A percentile compares a stretch with the other conserved stretches of the same genome.
Evolutionary conservation across 2,888 invertebrate species (phyloP).

Genomic region (Mellilla xanthometata): DNA sequence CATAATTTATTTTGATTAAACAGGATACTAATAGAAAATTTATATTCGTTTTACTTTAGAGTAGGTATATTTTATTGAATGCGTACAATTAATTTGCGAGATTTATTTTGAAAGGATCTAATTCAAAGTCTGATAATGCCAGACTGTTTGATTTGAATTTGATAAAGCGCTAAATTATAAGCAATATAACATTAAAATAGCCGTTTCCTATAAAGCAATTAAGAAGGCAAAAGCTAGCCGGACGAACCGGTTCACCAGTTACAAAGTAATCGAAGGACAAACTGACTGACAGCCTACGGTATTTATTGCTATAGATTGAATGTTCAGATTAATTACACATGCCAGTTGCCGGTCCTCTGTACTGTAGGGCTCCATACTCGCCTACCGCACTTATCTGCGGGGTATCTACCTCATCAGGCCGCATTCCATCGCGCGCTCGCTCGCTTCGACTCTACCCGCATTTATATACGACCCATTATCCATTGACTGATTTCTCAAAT

Average conservation of each 20-base stretch:
- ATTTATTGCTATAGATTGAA: constrained; percentile 71
- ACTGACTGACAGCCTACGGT: constrained; percentile 62
- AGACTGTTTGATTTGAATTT: constrained; percentile 7
- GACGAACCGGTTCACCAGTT: constrained; percentile 57
- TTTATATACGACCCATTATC: constrained; percentile 53
- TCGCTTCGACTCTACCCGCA: constrained; percentile 52
- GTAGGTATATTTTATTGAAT: too few relatives aligned
- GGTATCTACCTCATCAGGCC: constrained; percentile 58
- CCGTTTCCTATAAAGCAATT: constrained; percentile 55
- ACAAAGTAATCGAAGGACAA: constrained; percentile 67
- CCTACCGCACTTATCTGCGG: constrained; percentile 45
- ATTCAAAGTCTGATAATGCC: not conserved
- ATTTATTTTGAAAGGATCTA: too few relatives aligned
- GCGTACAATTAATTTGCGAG: too few relatives aligned
- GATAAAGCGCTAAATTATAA: constrained; percentile 9
- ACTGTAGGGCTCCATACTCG: constrained; percentile 37
- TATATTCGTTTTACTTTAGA: too few relatives aligned
- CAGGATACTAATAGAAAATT: too few relatives aligned
- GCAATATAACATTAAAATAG: constrained; percentile 27
- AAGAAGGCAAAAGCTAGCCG: constrained; percentile 46
- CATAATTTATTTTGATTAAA: too few relatives aligned
- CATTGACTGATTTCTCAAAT: constrained; percentile 55
- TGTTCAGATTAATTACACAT: constrained; percentile 70
- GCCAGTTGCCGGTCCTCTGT: constrained; percentile 40
- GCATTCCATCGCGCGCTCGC: constrained; percentile 55